Conservation (phyloP, 1,140 invertebrate species). For the Lepidurus packardi region DNA sequence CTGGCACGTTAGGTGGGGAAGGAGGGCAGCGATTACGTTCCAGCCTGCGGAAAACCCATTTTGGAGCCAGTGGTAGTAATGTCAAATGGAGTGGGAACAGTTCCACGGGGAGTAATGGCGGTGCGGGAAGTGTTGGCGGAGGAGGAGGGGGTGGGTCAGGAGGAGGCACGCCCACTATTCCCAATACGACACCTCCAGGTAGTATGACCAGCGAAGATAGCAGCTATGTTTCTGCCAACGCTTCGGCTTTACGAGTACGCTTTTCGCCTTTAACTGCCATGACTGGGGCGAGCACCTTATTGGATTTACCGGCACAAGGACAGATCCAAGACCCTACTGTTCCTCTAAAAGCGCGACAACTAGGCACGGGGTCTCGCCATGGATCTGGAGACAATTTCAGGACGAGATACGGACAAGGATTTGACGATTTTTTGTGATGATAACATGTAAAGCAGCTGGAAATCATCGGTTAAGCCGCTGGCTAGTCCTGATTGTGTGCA, state of each 20-base stretch:
- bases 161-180: slow-evolving; percentile 66
- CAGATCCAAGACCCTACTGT: slow-evolving; percentile 58
- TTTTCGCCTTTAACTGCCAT: slow-evolving; percentile 62
- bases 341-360: slow-evolving; percentile 51
- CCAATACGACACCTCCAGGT: slow-evolving; percentile 66
- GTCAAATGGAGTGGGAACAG: slow-evolving; percentile 32
- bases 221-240: slow-evolving; percentile 74
- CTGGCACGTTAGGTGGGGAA: slow-evolving; percentile 59
- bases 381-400: not conserved
- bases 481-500: slow-evolving; percentile 18
- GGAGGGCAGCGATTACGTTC: slow-evolving; percentile 56
- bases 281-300: slow-evolving; percentile 45
- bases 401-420: not conserved
- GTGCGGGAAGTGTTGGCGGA: slow-evolving; percentile 37
- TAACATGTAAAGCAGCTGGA: not conserved
- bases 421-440: not conserved
- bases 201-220: slow-evolving; percentile 75
- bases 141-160: slow-evolving; percentile 54
- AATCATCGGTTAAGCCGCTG: not conserved
- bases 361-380: slow-evolving; percentile 20
- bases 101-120: slow-evolving; percentile 34
- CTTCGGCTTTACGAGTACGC: slow-evolving; percentile 61
- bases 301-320: slow-evolving; percentile 59
- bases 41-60: slow-evolving; percentile 65
- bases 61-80: slow-evolving; percentile 39